A percentile compares a stretch with the other conserved stretches of the same genome.
These are phyloP conservation scores for Chionoecetes opilio DNA, from an alignment of 1,140 invertebrate genomes.

Conservation along the genomic window DNA sequence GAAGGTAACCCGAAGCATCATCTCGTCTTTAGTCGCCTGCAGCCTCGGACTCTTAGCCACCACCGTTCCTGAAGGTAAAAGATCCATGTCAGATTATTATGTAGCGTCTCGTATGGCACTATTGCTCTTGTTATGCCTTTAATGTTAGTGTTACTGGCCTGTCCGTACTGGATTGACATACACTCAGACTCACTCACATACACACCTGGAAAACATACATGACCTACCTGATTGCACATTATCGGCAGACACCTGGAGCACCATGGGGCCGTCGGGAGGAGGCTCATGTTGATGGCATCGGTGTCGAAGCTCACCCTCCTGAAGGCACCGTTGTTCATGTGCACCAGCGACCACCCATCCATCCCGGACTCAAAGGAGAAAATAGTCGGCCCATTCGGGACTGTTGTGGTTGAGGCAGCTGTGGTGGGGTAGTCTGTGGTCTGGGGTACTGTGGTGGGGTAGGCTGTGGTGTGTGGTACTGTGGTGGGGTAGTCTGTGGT, in stretches of 20 bases:
- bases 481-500: background rate
- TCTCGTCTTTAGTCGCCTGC: background rate
- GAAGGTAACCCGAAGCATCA: slow-evolving; percentile 38
- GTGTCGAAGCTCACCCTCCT: slow-evolving; percentile 49
- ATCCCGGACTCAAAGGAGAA: slow-evolving; percentile 45
- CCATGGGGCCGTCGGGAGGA: slow-evolving; percentile 52
- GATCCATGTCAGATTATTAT: background rate
- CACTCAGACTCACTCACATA: no score
- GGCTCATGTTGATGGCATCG: background rate
- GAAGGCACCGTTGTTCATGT: slow-evolving; percentile 56
- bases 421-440: background rate
- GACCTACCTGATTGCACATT: slow-evolving; percentile 49
- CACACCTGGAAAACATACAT: background rate
- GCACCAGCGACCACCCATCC: slow-evolving; percentile 45
- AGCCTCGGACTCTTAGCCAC: slow-evolving; percentile 39
- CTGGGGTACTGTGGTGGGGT: background rate
- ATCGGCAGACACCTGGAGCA: slow-evolving; percentile 41
- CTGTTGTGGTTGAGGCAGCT: slow-evolving; percentile 35
- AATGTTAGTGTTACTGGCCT: no score
- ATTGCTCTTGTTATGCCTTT: no score
- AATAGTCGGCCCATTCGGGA: background rate
- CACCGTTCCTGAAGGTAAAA: slow-evolving; percentile 59
- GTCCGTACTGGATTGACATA: no score
- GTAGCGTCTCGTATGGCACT: background rate
- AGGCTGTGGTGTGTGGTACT: background rate